Percentiles rank a stretch among this genome's conserved stretches.
Conservation (phyloP, 2,797 vertebrate species). For the Karalla daura region DNA sequence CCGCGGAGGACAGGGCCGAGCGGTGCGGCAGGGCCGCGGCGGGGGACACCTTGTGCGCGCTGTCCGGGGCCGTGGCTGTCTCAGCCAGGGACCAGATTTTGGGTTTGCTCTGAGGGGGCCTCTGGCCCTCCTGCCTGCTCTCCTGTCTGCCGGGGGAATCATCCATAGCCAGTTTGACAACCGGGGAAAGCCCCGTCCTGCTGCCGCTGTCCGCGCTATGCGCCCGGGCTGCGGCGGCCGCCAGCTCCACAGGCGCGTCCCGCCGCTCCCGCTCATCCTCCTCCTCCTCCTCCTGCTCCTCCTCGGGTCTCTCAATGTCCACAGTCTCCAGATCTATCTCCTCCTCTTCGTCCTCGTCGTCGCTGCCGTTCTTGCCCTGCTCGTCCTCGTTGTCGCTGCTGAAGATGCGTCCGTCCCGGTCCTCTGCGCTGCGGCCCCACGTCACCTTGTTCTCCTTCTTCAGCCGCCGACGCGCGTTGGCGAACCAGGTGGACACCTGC, state of each 20-base stretch:
- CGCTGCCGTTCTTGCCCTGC: constrained; percentile 90
- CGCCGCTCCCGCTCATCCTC: constrained; percentile 85
- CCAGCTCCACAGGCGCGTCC: constrained; percentile 83
- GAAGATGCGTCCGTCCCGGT: constrained; percentile 92
- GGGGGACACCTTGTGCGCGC: constrained; percentile 86
- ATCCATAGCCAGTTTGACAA: constrained; percentile 83
- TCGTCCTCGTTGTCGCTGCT: constrained; percentile 97
- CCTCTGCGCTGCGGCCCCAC: constrained; percentile 96
- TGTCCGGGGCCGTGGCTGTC: constrained; percentile 95
- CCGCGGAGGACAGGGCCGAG: constrained; percentile 85
- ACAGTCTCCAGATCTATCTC: constrained; percentile 98
- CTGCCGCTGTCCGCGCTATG: constrained; percentile 79
- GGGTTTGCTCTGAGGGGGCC: constrained; percentile 91
- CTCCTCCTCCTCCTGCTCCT: constrained; percentile 86
- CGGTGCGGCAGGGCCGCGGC: constrained; percentile 82
- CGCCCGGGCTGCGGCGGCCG: constrained; percentile 77
- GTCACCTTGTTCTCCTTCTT: constrained; percentile 98
- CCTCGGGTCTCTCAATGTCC: constrained; percentile 90
- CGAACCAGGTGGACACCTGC: constrained; percentile 95
- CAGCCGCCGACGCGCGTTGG: constrained; percentile 91
- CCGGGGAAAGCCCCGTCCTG: constrained; percentile 85
- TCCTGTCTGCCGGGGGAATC: constrained; percentile 84
- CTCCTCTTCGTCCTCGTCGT: constrained; percentile 94
- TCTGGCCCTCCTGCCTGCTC: constrained; percentile 87
- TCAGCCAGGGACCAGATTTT: constrained; percentile 99